These are phyloP conservation scores for Microvelia longipes DNA, from an alignment of 1,140 invertebrate species.

Conservation along the genomic window DNA sequence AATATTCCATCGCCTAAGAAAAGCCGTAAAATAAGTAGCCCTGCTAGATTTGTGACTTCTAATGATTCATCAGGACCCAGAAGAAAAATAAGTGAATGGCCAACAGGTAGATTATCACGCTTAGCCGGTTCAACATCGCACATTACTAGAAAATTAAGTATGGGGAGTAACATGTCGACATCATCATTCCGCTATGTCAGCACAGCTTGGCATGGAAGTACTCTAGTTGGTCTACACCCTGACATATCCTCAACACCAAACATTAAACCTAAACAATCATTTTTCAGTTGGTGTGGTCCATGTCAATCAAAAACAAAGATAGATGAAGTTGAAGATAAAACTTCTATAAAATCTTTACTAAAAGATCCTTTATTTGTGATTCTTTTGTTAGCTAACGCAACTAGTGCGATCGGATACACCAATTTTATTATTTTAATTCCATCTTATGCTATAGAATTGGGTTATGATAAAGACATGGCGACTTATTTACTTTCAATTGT, in stretches of 20 bases:
- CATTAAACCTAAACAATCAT: slow-evolving; percentile 45
- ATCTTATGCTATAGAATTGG: slow-evolving; percentile 48
- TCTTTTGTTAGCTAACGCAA: slow-evolving; percentile 65
- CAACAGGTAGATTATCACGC: slow-evolving; percentile 15
- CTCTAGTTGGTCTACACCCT: slow-evolving; percentile 56
- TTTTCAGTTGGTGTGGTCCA: slow-evolving; percentile 29
- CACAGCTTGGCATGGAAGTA: slow-evolving; percentile 67
- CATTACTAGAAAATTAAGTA: slow-evolving; percentile 16
- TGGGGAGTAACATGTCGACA: slow-evolving; percentile 37
- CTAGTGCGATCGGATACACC: slow-evolving; percentile 69
- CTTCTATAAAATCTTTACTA: slow-evolving; percentile 32
- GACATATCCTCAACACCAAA: slow-evolving; percentile 61
- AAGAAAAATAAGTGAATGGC: slow-evolving; percentile 27
- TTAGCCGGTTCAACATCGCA: slow-evolving; percentile 19
- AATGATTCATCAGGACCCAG: slow-evolving; percentile 39
- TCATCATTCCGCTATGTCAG: slow-evolving; percentile 69
- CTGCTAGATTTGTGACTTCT: slow-evolving; percentile 35
- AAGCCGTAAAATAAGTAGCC: slow-evolving; percentile 9
- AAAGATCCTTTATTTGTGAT: slow-evolving; percentile 64
- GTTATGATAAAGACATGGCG: slow-evolving; percentile 48
- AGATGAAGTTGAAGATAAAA: slow-evolving; percentile 1
- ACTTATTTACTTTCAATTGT: slow-evolving; percentile 60
- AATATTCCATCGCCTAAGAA: slow-evolving; percentile 31
- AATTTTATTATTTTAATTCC: slow-evolving; percentile 69
- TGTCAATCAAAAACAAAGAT: slow-evolving; percentile 1